These are phyloP conservation scores for Eupithecia exiguata DNA, from an alignment of 2,888 invertebrate genomes.

Conservation along the genomic window DNA sequence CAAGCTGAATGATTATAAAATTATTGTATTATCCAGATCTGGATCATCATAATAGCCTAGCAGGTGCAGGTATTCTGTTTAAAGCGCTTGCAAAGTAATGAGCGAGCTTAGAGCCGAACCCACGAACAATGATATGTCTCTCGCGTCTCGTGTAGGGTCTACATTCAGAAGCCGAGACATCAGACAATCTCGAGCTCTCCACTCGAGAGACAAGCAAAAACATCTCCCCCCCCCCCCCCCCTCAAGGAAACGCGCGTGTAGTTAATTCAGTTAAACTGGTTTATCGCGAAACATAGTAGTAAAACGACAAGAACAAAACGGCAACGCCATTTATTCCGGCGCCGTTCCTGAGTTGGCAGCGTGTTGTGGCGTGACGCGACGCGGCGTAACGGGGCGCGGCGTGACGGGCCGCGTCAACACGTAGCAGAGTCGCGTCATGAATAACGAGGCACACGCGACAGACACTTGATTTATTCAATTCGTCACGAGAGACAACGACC, in stretches of 20 bases:
- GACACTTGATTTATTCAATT: slow-evolving; percentile 31
- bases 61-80: too few relatives aligned
- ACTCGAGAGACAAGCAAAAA: neutral
- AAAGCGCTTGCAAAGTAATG: too few relatives aligned
- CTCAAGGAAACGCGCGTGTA: neutral
- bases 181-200: neutral
- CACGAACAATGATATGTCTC: too few relatives aligned
- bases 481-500: slow-evolving; percentile 24
- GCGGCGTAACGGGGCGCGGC: neutral
- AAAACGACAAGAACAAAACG: slow-evolving; percentile 2
- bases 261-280: neutral
- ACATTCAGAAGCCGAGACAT: neutral
- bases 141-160: too few relatives aligned
- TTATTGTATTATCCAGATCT: too few relatives aligned
- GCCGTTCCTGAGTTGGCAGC: slow-evolving; percentile 12
- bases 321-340: slow-evolving; percentile 7
- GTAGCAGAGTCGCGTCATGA: slow-evolving; percentile 17
- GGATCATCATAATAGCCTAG: too few relatives aligned
- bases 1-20: too few relatives aligned
- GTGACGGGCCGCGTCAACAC: slow-evolving; percentile 13
- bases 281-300: neutral
- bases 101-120: too few relatives aligned
- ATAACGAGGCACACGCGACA: slow-evolving; percentile 14
- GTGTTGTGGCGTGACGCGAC: slow-evolving; percentile 9
- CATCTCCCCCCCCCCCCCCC: neutral